Base-by-base conservation (phyloP, 2,888 invertebrate genomes). In the Epistrophe eligans region DNA sequence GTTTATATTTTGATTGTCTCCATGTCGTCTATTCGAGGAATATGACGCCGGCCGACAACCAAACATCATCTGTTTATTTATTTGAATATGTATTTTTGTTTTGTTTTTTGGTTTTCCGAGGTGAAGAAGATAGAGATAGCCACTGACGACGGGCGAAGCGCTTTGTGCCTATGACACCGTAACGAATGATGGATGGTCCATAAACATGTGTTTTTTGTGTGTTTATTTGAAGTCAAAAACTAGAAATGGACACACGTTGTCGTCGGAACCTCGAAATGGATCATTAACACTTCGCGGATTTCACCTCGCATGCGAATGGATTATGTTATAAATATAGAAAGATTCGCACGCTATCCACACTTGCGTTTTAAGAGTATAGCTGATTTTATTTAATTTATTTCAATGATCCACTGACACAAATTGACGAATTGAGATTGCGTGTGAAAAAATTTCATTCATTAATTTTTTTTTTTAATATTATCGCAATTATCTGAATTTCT, bases 181-280 rank as follows among this genome's bases (percentile, higher is more conserved):
- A 64, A 77, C 77, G 50, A 58, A 62, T 82, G 85, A 85, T 77
- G 67, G 62, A 82, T 82, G 82, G 66, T 67, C 84, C 80, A 80
- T 60, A 80, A 71, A 70, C 60, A 66, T 74, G 62, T 62, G 66
- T 35, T 58, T 60, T 17, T 35, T 35, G n/a, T 50, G 19, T 66
- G n/a, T 58, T 64, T 32, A 10, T 52, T 17, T 50, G 38, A 28
- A 32, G 55, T 55, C 28, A 28, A 52, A 52, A 62, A 24, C 48
- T 17, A 52, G 48, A 45, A 64, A 45, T 64, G 66, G 66, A 48
- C 66, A 66, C 70, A 35, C 40, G 67, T n/a, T n/a, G n/a, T n/a
- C n/a, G n/a, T 32, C 40, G 24, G 38, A 62, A 40, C 43, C 19
- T 43, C 62, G 64, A 40, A 72, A 32, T 40, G 62, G 79, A 73